Evolutionary conservation across 2,797 vertebrate species (phyloP).

Genomic region (Kryptopterus vitreolus): DNA sequence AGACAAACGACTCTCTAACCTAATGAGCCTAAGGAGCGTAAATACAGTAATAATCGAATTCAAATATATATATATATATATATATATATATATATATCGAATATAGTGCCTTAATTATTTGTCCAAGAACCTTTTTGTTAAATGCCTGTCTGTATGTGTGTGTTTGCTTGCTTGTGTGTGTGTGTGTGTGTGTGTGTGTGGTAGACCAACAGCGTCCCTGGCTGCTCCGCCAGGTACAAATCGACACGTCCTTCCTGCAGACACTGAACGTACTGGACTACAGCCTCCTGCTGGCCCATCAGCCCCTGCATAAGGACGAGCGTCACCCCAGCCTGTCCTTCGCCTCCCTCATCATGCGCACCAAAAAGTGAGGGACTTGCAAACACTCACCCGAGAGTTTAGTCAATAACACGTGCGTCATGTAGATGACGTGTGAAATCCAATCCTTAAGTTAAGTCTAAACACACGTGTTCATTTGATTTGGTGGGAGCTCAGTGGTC

Average conservation of each 20-base stretch:
- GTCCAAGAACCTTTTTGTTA: neutral
- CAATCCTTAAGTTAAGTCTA: too few species aligned
- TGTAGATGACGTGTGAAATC: too few species aligned
- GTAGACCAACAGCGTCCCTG: constrained; percentile 80
- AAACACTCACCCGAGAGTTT: neutral
- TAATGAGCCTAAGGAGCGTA: neutral
- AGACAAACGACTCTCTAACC: too few species aligned
- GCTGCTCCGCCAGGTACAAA: constrained; percentile 80
- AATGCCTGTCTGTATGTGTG: constrained; percentile 24
- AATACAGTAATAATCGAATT: too few species aligned
- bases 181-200: constrained; percentile 30
- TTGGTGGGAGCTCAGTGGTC: too few species aligned
- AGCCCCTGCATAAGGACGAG: constrained; percentile 79
- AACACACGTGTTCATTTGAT: too few species aligned
- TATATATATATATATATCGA: neutral
- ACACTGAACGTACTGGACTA: constrained; percentile 85
- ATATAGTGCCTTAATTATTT: neutral
- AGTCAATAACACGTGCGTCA: neutral
- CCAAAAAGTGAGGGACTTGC: constrained; percentile 70
- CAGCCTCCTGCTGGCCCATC: constrained; percentile 83
- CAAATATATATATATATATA: neutral
- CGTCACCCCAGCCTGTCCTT: constrained; percentile 69
- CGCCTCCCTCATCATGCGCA: constrained; percentile 72
- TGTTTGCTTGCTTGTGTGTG: constrained; percentile 13
- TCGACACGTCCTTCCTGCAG: constrained; percentile 81